Base-by-base conservation (phyloP, 2,113 vertebrate species). In the Dipodomys stephensi region DNA sequence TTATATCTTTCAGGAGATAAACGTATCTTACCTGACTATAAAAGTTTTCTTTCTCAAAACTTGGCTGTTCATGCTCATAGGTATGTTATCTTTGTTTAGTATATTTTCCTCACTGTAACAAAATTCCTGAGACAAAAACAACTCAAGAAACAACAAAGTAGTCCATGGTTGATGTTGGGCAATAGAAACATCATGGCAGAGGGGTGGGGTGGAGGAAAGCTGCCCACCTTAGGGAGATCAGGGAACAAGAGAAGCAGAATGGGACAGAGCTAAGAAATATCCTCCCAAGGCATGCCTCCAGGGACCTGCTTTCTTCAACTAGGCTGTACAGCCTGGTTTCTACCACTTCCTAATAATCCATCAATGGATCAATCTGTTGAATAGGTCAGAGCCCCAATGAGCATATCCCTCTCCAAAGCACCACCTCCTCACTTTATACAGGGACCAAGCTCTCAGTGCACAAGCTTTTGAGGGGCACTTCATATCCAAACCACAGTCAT, bases 41-140 rank as follows among this genome's bases (percentile, higher is more conserved):
- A 69, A 87, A 49, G 13, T 87, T 94, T 92, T 77, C 77, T 81
- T 84, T 90, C 88, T 95, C 72, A 65, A 46, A 90, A 57, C n/a
- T 83, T 85, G 15, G 13, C 83, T 6, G 89, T 16, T 8, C 28
- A 6, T 10, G 4, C 71, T 89, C 32, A 4, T 67, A 80, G 79
- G 67, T 83, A 30, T 3, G 30, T 1, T 78, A 39, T 32, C 11
- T 15, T 46, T 13, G 4, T 13, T 67, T 20, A 65, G 57, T 57
- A 32, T 18, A 35, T 64, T 9, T 76, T 16, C 35, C 74, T 46
- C 19, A 32, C 62, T 78, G 85, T 65, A 25, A 49, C 39, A 44
- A 25, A 32, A 67, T 28, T 12, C 35, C 73, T 77, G 16, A 77
- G 39, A 65, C 49, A 77, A 64, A 64, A 65, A 67, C 85, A 87